Conservation (phyloP, 2,797 vertebrate genomes). For the Girardinus metallicus region DNA sequence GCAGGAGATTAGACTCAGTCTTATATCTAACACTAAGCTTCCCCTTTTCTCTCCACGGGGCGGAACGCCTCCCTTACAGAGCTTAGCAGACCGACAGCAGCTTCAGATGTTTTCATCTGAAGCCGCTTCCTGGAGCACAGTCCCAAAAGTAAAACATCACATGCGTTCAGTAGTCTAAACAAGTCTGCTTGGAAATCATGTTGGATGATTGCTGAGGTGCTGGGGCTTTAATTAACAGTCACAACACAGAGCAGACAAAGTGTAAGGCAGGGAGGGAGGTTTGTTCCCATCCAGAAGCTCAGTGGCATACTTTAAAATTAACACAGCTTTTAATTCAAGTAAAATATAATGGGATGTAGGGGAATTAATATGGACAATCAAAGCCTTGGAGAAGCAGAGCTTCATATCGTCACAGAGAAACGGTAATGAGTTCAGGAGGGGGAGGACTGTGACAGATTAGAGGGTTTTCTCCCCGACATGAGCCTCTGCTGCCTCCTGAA, state of each 20-base stretch:
- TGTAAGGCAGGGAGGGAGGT: neutral
- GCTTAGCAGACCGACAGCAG: conserved; percentile 47
- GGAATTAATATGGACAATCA: conserved; percentile 55
- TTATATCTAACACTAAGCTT: conserved; percentile 56
- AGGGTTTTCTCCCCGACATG: conserved; percentile 38
- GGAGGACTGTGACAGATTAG: conserved; percentile 41
- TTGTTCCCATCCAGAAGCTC: conserved; percentile 26
- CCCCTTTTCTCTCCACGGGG: conserved; percentile 44
- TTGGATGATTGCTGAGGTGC: conserved; percentile 43
- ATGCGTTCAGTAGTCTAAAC: neutral
- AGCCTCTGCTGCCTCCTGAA: conserved; percentile 48
- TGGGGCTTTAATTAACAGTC: conserved; percentile 30
- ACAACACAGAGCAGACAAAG: conserved; percentile 29
- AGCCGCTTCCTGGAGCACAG: conserved; percentile 45
- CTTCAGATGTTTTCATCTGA: neutral
- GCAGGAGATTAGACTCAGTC: conserved; percentile 65
- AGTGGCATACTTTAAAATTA: conserved; percentile 61
- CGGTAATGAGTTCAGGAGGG: conserved; percentile 16
- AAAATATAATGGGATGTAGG: conserved; percentile 57
- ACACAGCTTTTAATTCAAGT: conserved; percentile 75
- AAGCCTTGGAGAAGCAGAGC: conserved; percentile 38
- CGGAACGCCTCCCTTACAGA: conserved; percentile 51
- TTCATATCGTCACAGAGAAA: conserved; percentile 31
- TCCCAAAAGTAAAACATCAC: conserved; percentile 36
- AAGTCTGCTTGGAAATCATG: conserved; percentile 24